These are phyloP conservation scores for Hydra vulgaris DNA, from an alignment of 30 jellyfish, hydroid and myxozoan species.

Conservation along the genomic window DNA sequence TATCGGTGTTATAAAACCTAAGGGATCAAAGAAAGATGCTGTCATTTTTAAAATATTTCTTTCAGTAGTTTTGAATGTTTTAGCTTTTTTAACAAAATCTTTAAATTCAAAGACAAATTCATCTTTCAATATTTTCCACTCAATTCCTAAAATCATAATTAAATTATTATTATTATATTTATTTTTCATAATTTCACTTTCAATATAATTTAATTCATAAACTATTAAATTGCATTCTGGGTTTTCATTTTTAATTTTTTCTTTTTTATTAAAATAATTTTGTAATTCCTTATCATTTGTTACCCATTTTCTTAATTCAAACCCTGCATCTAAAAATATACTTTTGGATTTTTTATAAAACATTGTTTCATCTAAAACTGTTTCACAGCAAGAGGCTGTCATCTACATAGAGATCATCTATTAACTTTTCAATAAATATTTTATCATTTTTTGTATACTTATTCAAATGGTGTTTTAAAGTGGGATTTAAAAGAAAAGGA, in stretches of 20 bases:
- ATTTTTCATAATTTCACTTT: no score
- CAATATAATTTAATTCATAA: no score
- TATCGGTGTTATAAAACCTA: no score
- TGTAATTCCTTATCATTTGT: constrained; percentile 3
- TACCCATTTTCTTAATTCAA: no score
- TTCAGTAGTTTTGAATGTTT: background rate
- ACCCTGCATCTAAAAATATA: background rate
- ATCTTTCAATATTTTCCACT: background rate
- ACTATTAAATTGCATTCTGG: no score
- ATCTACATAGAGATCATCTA: background rate
- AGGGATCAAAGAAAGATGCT: no score
- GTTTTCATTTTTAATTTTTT: no score
- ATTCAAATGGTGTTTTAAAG: background rate
- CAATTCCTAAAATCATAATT: background rate
- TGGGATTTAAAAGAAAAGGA: background rate
- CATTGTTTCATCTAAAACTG: no score
- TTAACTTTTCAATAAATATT: background rate
- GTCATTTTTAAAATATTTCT: background rate
- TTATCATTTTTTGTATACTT: background rate
- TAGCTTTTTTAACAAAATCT: background rate
- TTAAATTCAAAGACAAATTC: background rate
- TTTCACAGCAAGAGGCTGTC: no score
- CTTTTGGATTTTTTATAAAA: background rate
- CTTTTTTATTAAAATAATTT: background rate
- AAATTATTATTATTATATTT: background rate